Conservation (phyloP, 2,113 vertebrate genomes). For the Anarrhichthys ocellatus region DNA sequence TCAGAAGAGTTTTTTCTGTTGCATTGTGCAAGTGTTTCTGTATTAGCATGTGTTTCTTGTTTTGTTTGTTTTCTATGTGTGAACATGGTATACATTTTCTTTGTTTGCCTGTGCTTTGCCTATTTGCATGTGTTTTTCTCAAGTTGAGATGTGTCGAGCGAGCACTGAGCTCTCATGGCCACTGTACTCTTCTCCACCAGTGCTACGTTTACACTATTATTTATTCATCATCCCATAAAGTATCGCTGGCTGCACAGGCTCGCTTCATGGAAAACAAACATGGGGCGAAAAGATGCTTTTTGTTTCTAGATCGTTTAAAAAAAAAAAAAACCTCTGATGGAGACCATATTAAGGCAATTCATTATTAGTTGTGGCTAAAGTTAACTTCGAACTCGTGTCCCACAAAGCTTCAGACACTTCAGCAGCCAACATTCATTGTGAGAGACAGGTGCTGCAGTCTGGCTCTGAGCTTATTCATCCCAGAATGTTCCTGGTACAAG, state of each 20-base stretch:
- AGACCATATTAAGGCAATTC: not conserved
- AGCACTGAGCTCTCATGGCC: not conserved
- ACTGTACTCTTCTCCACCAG: not conserved
- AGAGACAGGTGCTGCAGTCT: slow-evolving; percentile 62
- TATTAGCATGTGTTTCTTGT: not conserved
- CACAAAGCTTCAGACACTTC: slow-evolving; percentile 21
- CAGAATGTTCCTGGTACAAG: slow-evolving; percentile 43
- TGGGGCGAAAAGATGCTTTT: too few relatives aligned
- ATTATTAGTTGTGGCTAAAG: slow-evolving; percentile 7
- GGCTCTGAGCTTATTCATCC: slow-evolving; percentile 39
- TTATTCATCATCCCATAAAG: not conserved
- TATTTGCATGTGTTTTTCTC: slow-evolving; percentile 9
- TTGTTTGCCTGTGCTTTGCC: not conserved
- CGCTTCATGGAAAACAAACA: not conserved
- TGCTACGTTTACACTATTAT: not conserved
- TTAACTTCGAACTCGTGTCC: slow-evolving; percentile 15
- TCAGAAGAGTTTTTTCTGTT: not conserved
- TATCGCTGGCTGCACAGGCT: not conserved
- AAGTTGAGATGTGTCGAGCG: not conserved
- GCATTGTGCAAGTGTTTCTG: not conserved
- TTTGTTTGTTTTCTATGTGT: not conserved
- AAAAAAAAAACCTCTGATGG: not conserved
- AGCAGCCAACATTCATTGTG: slow-evolving; percentile 37
- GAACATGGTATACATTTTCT: not conserved
- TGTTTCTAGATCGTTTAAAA: not conserved